Evolutionary conservation across 37 sponge, comb jelly and placozoan genomes (phyloP).

Genomic region (Cladorhizidae sp.): DNA sequence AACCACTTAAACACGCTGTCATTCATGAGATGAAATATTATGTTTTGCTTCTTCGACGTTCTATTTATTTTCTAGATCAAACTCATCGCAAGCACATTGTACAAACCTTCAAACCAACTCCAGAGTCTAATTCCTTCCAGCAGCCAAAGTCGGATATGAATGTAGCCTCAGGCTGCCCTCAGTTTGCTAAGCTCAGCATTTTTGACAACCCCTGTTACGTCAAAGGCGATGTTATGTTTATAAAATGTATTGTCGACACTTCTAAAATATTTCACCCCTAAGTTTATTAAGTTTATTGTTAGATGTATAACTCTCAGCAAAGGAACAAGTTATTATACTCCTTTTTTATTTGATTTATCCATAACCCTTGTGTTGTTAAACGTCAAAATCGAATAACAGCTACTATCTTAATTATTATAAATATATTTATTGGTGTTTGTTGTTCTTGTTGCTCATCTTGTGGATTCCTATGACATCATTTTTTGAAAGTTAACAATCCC

Average conservation of each 20-base stretch:
- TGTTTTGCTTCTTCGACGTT: neutral
- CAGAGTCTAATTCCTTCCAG: slow-evolving; percentile 43
- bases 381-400: too few species aligned
- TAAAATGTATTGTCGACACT: slow-evolving; percentile 68
- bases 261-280: slow-evolving; percentile 50
- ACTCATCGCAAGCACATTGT: slow-evolving; percentile 69
- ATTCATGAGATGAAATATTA: too few species aligned
- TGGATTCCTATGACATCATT: too few species aligned
- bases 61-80: slow-evolving; percentile 36
- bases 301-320: too few species aligned
- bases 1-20: too few species aligned
- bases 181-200: slow-evolving; percentile 50
- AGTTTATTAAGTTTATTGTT: neutral
- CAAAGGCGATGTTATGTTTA: slow-evolving; percentile 65
- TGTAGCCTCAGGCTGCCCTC: slow-evolving; percentile 72
- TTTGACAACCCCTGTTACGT: slow-evolving; percentile 53
- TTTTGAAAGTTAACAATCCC: too few species aligned
- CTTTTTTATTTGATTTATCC: too few species aligned
- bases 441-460: too few species aligned
- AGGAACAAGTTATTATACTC: too few species aligned
- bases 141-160: slow-evolving; percentile 61
- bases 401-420: too few species aligned
- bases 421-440: too few species aligned
- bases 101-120: slow-evolving; percentile 80
- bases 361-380: too few species aligned